Percentiles rank a stretch among this genome's conserved stretches.
Conservation (phyloP, 2,888 invertebrate genomes). For the Acrobasis repandana region DNA sequence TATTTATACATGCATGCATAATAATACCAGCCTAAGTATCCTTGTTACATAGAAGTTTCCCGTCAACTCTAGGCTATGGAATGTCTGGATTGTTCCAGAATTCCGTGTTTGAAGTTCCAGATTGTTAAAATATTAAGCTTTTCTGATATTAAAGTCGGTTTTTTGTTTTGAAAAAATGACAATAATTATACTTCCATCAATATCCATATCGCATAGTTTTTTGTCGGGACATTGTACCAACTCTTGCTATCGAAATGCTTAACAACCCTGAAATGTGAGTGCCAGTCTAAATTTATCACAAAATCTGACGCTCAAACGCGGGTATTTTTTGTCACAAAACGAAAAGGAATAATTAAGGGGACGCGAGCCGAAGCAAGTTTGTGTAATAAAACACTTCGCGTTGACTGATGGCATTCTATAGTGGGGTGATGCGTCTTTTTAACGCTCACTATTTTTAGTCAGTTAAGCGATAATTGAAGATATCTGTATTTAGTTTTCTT, state of each 20-base stretch:
- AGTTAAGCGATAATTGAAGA: constrained; percentile 51
- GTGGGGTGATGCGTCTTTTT: constrained; percentile 49
- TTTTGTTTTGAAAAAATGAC: no score
- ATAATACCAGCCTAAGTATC: no score
- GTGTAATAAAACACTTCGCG: constrained; percentile 73
- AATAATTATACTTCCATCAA: no score
- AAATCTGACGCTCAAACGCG: constrained; percentile 71
- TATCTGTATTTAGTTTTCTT: constrained; percentile 49
- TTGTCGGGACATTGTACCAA: no score
- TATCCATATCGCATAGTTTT: no score
- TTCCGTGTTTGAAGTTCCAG: no score
- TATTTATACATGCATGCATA: no score
- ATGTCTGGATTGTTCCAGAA: no score
- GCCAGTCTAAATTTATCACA: constrained; percentile 65
- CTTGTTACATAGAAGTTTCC: no score
- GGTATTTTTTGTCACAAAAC: constrained; percentile 64
- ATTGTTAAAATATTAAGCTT: no score
- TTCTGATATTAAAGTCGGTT: no score
- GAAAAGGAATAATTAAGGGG: constrained; percentile 76
- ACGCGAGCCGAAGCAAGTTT: constrained; percentile 59
- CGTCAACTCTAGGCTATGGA: no score
- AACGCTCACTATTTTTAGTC: constrained; percentile 47
- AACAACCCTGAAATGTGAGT: constrained; percentile 2
- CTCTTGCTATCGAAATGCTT: not conserved
- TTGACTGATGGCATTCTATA: constrained; percentile 65